Conservation (phyloP, 2,888 invertebrate genomes). For the Drosophila recens region DNA sequence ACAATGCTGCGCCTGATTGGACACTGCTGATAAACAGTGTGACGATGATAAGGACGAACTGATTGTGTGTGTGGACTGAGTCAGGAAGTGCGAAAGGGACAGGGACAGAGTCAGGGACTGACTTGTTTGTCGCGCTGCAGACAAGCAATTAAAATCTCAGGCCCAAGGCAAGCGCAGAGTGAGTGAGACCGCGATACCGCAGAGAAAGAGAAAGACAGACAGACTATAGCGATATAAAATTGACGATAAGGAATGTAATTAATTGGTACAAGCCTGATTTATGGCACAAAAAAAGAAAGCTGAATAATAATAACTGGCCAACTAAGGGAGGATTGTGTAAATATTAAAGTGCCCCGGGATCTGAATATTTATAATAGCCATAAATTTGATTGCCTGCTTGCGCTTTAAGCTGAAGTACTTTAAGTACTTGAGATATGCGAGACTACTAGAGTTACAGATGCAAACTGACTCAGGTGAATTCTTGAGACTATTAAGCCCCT, state of each 20-base stretch:
- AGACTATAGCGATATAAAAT: constrained; percentile 54
- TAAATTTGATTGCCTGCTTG: constrained; percentile 18
- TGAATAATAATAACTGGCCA: constrained; percentile 2
- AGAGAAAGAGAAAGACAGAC: background rate
- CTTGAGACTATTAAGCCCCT: background rate
- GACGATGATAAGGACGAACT: constrained; percentile 57
- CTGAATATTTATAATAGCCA: constrained; percentile 16
- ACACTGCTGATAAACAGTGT: constrained; percentile 55
- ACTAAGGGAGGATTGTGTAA: constrained; percentile 4
- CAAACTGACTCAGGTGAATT: background rate
- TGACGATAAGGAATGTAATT: constrained; percentile 65
- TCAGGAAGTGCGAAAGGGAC: background rate
- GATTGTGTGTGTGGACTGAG: constrained; percentile 28
- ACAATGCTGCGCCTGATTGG: constrained; percentile 71
- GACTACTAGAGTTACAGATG: background rate
- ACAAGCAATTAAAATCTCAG: constrained; percentile 55
- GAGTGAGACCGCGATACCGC: constrained; percentile 4
- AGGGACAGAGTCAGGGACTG: background rate
- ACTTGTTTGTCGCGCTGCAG: constrained; percentile 35
- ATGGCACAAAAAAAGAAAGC: constrained; percentile 12
- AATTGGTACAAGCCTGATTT: constrained; percentile 59
- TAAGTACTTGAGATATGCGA: background rate
- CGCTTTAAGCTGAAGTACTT: constrained; percentile 1
- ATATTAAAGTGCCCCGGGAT: background rate
- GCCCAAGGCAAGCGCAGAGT: constrained; percentile 23